phyloP scores from a whole-genome alignment of 2,113 vertebrate species.

The Orcinus orca region DNA sequence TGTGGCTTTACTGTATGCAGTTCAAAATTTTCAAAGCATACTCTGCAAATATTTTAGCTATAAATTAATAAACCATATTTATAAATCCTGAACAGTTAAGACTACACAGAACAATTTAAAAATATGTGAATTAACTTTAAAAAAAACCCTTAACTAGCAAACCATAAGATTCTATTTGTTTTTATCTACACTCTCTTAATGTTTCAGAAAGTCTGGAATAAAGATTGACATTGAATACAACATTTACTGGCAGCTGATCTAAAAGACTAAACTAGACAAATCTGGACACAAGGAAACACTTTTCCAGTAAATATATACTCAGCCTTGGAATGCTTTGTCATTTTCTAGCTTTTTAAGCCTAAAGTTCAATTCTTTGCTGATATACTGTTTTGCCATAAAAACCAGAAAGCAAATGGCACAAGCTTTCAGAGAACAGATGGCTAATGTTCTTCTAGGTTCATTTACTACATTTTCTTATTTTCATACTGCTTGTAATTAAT shows the following conservation, averaged over 20 bases:
- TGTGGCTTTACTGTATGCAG: slow-evolving; percentile 29
- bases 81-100: slow-evolving; percentile 45
- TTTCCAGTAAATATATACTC: slow-evolving; percentile 45
- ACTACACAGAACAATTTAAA: slow-evolving; percentile 10
- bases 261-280: slow-evolving; percentile 42
- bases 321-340: slow-evolving; percentile 53
- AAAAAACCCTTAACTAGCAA: slow-evolving; percentile 30
- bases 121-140: slow-evolving; percentile 32
- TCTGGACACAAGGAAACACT: slow-evolving; percentile 46
- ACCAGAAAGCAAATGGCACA: slow-evolving; percentile 53
- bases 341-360: slow-evolving; percentile 57
- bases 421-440: slow-evolving; percentile 66
- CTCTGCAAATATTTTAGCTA: slow-evolving; percentile 17
- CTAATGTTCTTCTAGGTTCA: slow-evolving; percentile 59
- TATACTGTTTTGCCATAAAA: slow-evolving; percentile 60
- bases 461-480: slow-evolving; percentile 68
- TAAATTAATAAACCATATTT: slow-evolving; percentile 34
- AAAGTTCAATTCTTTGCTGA: slow-evolving; percentile 70
- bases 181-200: slow-evolving; percentile 49
- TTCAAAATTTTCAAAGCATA: slow-evolving; percentile 58
- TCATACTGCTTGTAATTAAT: slow-evolving; percentile 64
- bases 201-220: slow-evolving; percentile 53
- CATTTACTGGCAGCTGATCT: slow-evolving; percentile 53
- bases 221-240: slow-evolving; percentile 46
- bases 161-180: slow-evolving; percentile 33